Percentiles rank a stretch among this genome's conserved stretches.
Evolutionary conservation across 2,797 vertebrate genomes (phyloP).

Genomic region (Cephalopachus bancanus): DNA sequence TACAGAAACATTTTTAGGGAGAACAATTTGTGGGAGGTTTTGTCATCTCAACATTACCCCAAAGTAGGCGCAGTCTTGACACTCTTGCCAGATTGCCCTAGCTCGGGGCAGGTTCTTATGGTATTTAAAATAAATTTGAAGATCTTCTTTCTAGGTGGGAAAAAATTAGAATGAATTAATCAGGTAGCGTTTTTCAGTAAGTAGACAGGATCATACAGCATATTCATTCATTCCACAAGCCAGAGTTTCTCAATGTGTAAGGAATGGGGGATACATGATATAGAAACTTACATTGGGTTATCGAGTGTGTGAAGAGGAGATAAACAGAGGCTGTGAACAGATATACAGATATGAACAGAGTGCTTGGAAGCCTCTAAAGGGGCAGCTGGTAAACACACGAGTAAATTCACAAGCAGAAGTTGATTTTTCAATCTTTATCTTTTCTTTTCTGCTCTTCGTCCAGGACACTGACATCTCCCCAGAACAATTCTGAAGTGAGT

Average conservation of each 20-base stretch:
- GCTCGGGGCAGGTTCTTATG: conserved; percentile 98
- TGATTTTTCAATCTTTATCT: background rate
- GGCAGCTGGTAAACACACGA: background rate
- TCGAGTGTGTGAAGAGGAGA: background rate
- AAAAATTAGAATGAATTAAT: conserved; percentile 58
- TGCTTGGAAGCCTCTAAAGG: background rate
- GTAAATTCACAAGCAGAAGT: background rate
- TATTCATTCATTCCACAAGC: background rate
- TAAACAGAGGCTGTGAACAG: background rate
- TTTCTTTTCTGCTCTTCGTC: background rate
- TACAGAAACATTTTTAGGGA: background rate
- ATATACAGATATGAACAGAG: background rate
- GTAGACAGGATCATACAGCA: background rate
- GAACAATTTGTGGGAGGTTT: background rate
- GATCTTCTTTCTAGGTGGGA: conserved; percentile 95
- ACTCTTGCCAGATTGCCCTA: conserved; percentile 96
- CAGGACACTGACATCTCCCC: background rate
- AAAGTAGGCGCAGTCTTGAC: conserved; percentile 96
- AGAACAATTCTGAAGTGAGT: background rate
- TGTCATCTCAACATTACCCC: conserved; percentile 90
- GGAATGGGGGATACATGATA: background rate
- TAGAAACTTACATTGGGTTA: background rate
- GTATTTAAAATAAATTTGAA: conserved; percentile 98
- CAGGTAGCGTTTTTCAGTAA: background rate
- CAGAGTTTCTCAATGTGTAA: background rate